Evolutionary conservation across 2,888 invertebrate genomes (phyloP).

Genomic region (Hirtodrosophila histrioides): DNA sequence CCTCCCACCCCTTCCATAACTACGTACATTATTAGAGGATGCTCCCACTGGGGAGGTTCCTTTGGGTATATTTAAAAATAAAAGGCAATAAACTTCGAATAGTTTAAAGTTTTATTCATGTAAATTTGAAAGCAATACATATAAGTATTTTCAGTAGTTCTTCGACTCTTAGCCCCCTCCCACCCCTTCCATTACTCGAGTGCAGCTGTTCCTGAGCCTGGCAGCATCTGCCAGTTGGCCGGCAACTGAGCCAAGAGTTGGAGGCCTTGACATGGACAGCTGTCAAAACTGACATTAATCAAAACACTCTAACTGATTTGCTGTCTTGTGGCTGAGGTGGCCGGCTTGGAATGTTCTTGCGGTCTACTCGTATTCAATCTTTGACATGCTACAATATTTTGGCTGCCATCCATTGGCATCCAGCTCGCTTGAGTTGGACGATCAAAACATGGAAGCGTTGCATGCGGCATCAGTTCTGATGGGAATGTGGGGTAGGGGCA

Average conservation of each 20-base stretch:
- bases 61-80: too few relatives aligned
- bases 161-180: too few relatives aligned
- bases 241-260: background rate
- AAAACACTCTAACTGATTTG: conserved; percentile 71
- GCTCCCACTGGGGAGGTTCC: too few relatives aligned
- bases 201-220: conserved; percentile 6
- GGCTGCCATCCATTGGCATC: conserved; percentile 1
- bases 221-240: background rate
- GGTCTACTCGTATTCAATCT: conserved; percentile 18
- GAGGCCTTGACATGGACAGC: conserved; percentile 59
- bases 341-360: conserved; percentile 16
- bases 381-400: conserved; percentile 24
- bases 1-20: too few relatives aligned
- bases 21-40: too few relatives aligned
- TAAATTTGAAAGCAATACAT: too few relatives aligned
- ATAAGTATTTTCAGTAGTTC: too few relatives aligned
- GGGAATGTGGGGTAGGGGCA: conserved; percentile 25
- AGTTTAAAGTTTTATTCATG: too few relatives aligned
- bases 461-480: conserved; percentile 25
- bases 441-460: conserved; percentile 48
- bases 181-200: background rate
- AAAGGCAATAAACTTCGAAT: too few relatives aligned
- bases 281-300: conserved; percentile 77
- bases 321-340: conserved; percentile 19
- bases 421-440: conserved; percentile 22